A percentile compares a stretch with the other conserved stretches of the same genome.
Conservation (phyloP, 1,140 invertebrate species). For the Drosophila pachea region DNA sequence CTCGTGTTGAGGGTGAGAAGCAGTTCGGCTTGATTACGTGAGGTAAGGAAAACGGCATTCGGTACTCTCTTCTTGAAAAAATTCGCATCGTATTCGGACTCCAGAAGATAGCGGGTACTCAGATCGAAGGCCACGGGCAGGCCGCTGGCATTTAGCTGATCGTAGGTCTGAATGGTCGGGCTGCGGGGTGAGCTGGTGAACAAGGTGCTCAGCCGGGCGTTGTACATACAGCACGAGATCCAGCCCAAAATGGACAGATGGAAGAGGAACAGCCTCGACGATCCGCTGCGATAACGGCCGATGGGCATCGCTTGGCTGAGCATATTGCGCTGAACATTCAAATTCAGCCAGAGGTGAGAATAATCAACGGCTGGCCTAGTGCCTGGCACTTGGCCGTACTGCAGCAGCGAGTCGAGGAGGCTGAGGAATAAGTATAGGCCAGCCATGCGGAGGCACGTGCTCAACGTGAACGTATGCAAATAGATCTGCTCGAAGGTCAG, state of each 20-base stretch:
- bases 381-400: neutral
- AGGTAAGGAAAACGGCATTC: neutral
- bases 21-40: slow-evolving; percentile 6
- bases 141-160: neutral
- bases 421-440: neutral
- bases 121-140: slow-evolving; percentile 20
- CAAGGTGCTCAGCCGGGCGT: slow-evolving; percentile 20
- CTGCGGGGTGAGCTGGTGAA: slow-evolving; percentile 15
- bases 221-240: neutral
- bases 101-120: neutral
- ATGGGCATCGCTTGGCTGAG: slow-evolving; percentile 16
- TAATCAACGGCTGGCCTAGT: fast-evolving
- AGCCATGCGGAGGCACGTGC: fast-evolving
- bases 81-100: neutral
- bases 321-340: slow-evolving; percentile 1
- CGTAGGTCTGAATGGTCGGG: slow-evolving; percentile 2
- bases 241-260: slow-evolving; percentile 1
- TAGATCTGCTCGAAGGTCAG: slow-evolving; percentile 2
- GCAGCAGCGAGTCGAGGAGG: neutral
- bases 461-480: neutral
- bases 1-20: slow-evolving; percentile 27
- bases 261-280: neutral
- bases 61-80: slow-evolving; percentile 10
- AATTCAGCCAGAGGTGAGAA: slow-evolving; percentile 2
- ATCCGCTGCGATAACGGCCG: neutral